Conservation (phyloP, 2,797 vertebrate genomes). For the Thamnophis elegans region DNA sequence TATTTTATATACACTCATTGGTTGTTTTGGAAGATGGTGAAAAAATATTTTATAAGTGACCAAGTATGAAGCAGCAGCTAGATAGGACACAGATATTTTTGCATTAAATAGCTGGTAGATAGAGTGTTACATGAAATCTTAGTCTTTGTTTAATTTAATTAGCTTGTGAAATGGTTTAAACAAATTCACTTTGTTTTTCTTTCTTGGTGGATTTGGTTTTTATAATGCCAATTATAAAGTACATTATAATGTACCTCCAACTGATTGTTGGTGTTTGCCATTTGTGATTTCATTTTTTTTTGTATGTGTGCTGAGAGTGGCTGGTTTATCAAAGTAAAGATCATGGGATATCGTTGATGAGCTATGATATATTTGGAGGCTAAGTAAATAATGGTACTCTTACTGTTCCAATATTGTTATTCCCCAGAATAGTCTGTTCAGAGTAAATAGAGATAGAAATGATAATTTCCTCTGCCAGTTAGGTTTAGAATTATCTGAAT, state of each 20-base stretch:
- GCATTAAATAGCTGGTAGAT: neutral
- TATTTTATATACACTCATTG: neutral
- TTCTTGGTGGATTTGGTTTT: neutral
- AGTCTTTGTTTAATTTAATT: neutral
- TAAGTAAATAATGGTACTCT: neutral
- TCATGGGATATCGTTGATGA: neutral
- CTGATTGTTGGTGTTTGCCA: neutral
- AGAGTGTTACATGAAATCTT: neutral
- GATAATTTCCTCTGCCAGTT: neutral
- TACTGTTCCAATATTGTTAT: neutral
- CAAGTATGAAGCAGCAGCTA: neutral
- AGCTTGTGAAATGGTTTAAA: neutral
- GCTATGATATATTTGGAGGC: neutral
- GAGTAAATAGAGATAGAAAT: neutral
- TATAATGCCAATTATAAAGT: neutral
- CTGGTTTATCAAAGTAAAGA: neutral
- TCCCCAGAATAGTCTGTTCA: neutral
- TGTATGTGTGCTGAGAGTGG: neutral
- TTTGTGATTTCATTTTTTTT: neutral
- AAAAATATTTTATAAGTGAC: neutral
- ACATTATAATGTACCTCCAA: no score
- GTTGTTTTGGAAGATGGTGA: neutral
- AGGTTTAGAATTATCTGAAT: conserved; percentile 17
- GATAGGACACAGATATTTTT: neutral
- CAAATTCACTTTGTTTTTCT: neutral